phyloP scores from a whole-genome alignment of 2,888 invertebrate genomes.

The Habrosyne pyritoides region DNA sequence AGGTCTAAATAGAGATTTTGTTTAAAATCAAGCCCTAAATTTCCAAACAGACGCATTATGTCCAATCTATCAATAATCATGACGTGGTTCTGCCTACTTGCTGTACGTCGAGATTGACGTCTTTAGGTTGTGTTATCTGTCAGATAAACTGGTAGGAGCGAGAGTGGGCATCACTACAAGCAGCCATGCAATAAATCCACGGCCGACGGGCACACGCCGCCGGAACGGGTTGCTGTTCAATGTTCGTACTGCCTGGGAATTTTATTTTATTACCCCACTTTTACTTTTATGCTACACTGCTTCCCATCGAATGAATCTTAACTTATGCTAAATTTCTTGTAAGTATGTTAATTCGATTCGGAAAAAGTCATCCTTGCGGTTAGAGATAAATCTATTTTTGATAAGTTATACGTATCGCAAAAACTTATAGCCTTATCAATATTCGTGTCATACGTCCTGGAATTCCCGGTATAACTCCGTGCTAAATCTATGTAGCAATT shows the following conservation, averaged over 20 bases:
- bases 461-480: conserved; percentile 42
- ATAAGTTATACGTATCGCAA: conserved; percentile 7
- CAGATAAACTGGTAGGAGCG: conserved; percentile 35
- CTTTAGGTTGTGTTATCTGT: conserved; percentile 16
- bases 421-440: conserved; percentile 42
- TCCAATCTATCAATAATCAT: neutral
- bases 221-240: conserved; percentile 49
- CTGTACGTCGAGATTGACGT: neutral
- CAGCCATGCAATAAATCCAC: conserved; percentile 57
- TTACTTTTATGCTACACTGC: conserved; percentile 59
- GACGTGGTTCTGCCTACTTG: neutral
- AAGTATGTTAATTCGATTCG: neutral
- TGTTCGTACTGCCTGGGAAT: conserved; percentile 41
- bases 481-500: conserved; percentile 44
- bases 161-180: conserved; percentile 40
- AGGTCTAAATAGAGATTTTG: too few relatives aligned
- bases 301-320: conserved; percentile 11
- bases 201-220: conserved; percentile 40
- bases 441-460: conserved; percentile 47
- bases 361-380: neutral
- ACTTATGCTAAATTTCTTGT: conserved; percentile 13
- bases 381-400: neutral
- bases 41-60: neutral
- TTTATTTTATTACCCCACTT: conserved; percentile 72
- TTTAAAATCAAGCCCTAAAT: too few relatives aligned